Conservation (phyloP, 2,888 invertebrate species). For the Neocrepidodera transversa region DNA sequence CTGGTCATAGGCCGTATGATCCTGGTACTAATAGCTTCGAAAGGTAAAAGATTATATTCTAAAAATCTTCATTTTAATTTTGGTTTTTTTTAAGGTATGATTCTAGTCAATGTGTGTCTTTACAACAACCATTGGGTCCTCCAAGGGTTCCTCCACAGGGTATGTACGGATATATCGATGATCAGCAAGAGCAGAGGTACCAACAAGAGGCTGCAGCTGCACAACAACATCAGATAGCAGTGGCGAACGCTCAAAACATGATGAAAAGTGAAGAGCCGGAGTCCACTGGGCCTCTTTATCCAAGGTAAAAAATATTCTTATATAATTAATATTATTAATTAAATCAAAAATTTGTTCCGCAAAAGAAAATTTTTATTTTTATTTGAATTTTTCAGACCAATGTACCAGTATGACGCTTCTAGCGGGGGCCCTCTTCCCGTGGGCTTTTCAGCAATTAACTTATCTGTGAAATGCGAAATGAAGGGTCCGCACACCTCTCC, state of each 20-base stretch:
- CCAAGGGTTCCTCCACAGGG: slow-evolving; percentile 63
- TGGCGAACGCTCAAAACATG: slow-evolving; percentile 63
- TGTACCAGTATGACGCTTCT: slow-evolving; percentile 80
- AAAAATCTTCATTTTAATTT: too few species aligned
- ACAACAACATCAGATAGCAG: slow-evolving; percentile 64
- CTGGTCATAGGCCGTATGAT: slow-evolving; percentile 67
- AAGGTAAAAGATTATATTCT: slow-evolving; percentile 31
- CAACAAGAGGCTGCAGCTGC: slow-evolving; percentile 56
- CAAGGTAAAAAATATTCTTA: too few species aligned
- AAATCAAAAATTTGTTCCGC: background rate
- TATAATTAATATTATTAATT: background rate
- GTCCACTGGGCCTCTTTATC: slow-evolving; percentile 76
- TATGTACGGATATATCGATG: slow-evolving; percentile 70
- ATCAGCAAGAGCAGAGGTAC: slow-evolving; percentile 68
- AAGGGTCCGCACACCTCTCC: slow-evolving; percentile 74
- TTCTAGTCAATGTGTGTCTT: slow-evolving; percentile 58
- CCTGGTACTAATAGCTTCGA: slow-evolving; percentile 56
- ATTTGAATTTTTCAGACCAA: slow-evolving; percentile 66
- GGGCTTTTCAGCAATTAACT: slow-evolving; percentile 81
- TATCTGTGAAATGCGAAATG: slow-evolving; percentile 83
- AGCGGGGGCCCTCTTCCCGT: slow-evolving; percentile 69
- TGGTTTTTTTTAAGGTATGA: slow-evolving; percentile 69
- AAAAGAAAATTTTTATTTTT: slow-evolving; percentile 13
- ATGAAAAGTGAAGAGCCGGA: slow-evolving; percentile 77
- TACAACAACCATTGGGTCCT: slow-evolving; percentile 61